phyloP scores from a whole-genome alignment of 2,113 vertebrate species.

The Carettochelys insculpta region DNA sequence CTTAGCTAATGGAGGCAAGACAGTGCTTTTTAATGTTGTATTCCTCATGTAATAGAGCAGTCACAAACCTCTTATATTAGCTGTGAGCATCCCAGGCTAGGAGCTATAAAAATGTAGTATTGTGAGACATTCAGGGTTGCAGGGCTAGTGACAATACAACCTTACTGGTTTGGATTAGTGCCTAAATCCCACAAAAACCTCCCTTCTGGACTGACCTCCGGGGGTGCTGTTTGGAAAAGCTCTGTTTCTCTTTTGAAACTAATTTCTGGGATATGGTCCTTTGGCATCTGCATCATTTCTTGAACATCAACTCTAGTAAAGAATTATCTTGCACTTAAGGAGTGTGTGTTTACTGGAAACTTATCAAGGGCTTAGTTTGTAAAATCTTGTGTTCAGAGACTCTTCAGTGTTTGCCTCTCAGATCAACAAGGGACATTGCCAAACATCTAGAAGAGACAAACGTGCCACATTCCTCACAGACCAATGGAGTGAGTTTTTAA shows the following conservation, averaged over 20 bases:
- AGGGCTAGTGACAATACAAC: too few relatives aligned
- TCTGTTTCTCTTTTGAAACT: background rate
- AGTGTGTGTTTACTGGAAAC: background rate
- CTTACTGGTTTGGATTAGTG: background rate
- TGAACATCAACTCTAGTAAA: background rate
- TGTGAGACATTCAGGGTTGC: too few relatives aligned
- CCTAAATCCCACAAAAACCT: background rate
- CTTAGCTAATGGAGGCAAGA: too few relatives aligned
- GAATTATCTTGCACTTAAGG: background rate
- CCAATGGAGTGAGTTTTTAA: background rate
- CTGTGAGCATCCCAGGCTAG: too few relatives aligned
- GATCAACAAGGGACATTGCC: background rate
- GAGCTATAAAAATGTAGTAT: too few relatives aligned
- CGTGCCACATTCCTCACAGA: background rate
- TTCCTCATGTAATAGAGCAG: too few relatives aligned
- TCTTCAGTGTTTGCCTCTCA: background rate
- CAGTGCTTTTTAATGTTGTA: too few relatives aligned
- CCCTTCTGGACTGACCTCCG: background rate
- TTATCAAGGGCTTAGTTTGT: background rate
- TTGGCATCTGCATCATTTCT: background rate
- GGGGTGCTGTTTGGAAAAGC: background rate
- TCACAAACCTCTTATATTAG: too few relatives aligned
- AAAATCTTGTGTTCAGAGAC: background rate
- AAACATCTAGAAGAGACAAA: background rate
- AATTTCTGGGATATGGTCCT: background rate